These are phyloP conservation scores for Ameiurus melas DNA, from an alignment of 2,113 vertebrate species.

Conservation along the genomic window DNA sequence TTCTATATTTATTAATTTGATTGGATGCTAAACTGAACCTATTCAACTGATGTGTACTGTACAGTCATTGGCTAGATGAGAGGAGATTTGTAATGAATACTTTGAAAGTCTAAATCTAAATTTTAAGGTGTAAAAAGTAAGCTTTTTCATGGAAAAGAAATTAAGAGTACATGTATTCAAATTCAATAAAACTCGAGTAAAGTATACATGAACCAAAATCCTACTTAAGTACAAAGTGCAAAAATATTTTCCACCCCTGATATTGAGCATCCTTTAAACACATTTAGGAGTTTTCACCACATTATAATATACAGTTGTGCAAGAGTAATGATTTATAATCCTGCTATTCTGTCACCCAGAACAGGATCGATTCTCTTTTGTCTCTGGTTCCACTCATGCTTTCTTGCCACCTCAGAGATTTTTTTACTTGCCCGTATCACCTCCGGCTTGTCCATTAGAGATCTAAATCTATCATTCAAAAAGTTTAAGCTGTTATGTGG, in stretches of 20 bases:
- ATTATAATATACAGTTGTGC: neutral
- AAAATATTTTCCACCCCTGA: neutral
- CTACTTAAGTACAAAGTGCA: neutral
- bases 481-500: too few relatives aligned
- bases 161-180: neutral
- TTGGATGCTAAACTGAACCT: neutral
- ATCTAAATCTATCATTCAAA: neutral
- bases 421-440: neutral
- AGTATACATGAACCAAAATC: neutral
- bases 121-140: neutral
- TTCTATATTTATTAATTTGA: too few relatives aligned
- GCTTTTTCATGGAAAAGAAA: neutral
- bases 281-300: neutral
- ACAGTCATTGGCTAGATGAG: neutral
- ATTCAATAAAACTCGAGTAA: neutral
- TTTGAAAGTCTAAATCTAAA: neutral
- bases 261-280: neutral
- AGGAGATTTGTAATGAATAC: neutral
- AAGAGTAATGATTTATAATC: neutral
- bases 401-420: neutral
- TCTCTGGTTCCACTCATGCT: neutral
- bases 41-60: neutral
- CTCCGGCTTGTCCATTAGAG: neutral
- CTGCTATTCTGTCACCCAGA: neutral
- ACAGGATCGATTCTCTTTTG: neutral